These are phyloP conservation scores for Brachionus rubens DNA, from an alignment of 1,140 invertebrate species.

Conservation along the genomic window DNA sequence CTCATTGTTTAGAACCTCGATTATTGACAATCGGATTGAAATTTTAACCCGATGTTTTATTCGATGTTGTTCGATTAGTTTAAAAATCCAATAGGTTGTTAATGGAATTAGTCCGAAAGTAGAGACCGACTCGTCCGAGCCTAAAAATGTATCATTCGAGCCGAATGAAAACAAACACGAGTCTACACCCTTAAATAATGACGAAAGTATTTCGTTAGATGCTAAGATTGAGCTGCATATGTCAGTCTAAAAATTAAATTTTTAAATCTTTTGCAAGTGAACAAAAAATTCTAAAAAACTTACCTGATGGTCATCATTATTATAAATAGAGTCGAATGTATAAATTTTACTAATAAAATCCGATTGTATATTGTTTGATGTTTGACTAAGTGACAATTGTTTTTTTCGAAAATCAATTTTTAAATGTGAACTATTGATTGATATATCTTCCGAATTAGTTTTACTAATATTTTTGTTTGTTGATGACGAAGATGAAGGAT, in stretches of 20 bases:
- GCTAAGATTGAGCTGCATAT: not conserved
- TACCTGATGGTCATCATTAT: slow-evolving; percentile 7
- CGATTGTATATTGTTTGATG: not conserved
- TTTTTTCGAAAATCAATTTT: slow-evolving; percentile 24
- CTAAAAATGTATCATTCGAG: not conserved
- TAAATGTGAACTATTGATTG: slow-evolving; percentile 10
- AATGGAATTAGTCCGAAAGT: slow-evolving; percentile 9
- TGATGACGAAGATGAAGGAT: too few relatives aligned
- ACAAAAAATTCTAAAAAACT: not conserved
- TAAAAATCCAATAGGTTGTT: slow-evolving; percentile 24
- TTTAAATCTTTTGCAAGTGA: not conserved
- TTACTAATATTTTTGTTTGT: not conserved
- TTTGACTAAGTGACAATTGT: not conserved
- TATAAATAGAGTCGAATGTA: slow-evolving; percentile 25
- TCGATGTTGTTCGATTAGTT: not conserved
- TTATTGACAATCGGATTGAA: not conserved
- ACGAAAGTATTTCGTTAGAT: not conserved
- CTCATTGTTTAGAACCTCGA: not conserved
- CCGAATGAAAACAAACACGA: slow-evolving; percentile 12
- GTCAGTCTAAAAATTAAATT: not conserved
- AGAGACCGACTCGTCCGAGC: not conserved
- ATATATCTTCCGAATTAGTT: not conserved
- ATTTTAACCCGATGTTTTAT: not conserved
- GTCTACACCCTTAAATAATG: not conserved
- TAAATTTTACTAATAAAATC: not conserved